Conservation (phyloP, 2,113 vertebrate species). For the Scomber japonicus region DNA sequence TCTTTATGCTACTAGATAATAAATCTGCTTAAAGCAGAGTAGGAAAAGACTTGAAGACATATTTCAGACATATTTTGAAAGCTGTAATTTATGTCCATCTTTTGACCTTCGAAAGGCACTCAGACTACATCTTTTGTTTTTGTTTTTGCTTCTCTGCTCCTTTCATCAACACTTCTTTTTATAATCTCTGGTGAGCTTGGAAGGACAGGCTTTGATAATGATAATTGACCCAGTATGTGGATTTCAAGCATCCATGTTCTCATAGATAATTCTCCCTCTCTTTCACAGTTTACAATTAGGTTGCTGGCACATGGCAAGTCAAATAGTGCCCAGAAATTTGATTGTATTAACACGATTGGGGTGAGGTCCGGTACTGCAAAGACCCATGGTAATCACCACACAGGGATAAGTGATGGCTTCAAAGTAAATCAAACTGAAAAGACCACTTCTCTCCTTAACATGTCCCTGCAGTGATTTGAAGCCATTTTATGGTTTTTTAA, state of each 20-base stretch:
- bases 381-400: constrained; percentile 69
- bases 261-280: constrained; percentile 38
- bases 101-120: constrained; percentile 43
- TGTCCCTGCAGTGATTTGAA: constrained; percentile 63
- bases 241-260: constrained; percentile 46
- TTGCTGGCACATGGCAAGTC: constrained; percentile 54
- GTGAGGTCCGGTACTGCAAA: constrained; percentile 52
- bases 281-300: constrained; percentile 49
- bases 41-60: constrained; percentile 19
- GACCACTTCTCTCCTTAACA: constrained; percentile 48
- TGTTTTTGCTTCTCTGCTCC: constrained; percentile 30
- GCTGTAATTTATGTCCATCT: constrained; percentile 46
- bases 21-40: constrained; percentile 41
- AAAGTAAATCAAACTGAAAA: constrained; percentile 74
- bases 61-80: constrained; percentile 50
- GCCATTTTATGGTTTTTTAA: constrained; percentile 63
- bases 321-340: constrained; percentile 62
- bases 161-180: constrained; percentile 40
- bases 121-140: constrained; percentile 12
- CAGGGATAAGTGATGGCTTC: constrained; percentile 62
- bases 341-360: constrained; percentile 70
- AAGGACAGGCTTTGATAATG: constrained; percentile 54
- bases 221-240: constrained; percentile 61
- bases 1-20: constrained; percentile 42
- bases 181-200: constrained; percentile 37